Conservation (phyloP, 1,140 invertebrate genomes). For the Trichomalopsis sarcophagae region DNA sequence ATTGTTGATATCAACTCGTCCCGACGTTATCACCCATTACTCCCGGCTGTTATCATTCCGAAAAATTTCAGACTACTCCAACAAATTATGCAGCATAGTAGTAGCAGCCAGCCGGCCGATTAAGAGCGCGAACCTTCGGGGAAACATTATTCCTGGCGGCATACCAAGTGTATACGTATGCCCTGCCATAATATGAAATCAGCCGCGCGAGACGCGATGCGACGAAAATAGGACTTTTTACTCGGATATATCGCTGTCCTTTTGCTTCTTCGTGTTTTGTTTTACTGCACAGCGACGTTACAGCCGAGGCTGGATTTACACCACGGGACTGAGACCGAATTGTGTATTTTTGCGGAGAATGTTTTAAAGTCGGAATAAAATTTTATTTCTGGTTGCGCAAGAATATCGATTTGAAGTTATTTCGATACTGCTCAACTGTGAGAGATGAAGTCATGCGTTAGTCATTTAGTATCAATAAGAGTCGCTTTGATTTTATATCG, state of each 20-base stretch:
- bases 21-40: too few species aligned
- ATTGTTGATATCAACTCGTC: too few species aligned
- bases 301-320: neutral
- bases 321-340: neutral
- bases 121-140: conserved; percentile 46
- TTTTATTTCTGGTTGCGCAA: neutral
- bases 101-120: conserved; percentile 33
- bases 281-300: neutral
- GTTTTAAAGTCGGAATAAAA: neutral
- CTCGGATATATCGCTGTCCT: neutral
- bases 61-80: neutral
- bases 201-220: neutral
- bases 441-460: too few species aligned
- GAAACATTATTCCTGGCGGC: conserved; percentile 56
- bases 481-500: too few species aligned
- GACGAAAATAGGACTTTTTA: conserved; percentile 47
- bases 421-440: too few species aligned
- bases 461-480: too few species aligned
- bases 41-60: neutral
- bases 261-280: neutral
- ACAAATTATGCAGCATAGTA: neutral
- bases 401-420: neutral
- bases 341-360: neutral
- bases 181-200: conserved; percentile 26
- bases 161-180: conserved; percentile 32